Evolutionary conservation across 2,888 invertebrate genomes (phyloP), one percentile per base, ranked within the genome.

Genomic region (Drosophila macrothrix): DNA sequence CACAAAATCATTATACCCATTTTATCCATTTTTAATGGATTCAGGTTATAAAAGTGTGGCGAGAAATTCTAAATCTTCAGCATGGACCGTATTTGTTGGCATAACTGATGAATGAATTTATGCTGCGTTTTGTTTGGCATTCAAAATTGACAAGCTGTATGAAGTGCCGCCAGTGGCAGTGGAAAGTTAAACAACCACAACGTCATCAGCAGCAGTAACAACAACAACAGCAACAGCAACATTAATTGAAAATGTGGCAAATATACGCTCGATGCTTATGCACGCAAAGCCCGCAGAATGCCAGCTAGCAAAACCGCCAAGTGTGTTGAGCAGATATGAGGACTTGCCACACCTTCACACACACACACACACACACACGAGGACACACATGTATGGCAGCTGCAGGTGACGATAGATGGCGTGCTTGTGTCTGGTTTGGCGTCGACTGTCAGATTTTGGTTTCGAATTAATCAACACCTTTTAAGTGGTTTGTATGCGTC

Each of bases 381-480:
- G 35, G 35, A 2, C 58, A 58, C 37, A 67, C 64, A 35, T 58
- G 19, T 56, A 22, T 25, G 49, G 62, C 68, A 64, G 49, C 78
- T 79, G 78, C 73, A 67, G 76, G 80, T 80, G 78, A 80, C 73
- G 76, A 61, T 63, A 64, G 61, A 64, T 79, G 76, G 76, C 68
- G 76, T 76, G 78, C 62, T 66, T 73, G 61, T 76, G 68, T 73
- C 56, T 76, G 83, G 82, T 89, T 77, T 82, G 77, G 66, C 71
- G 81, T 75, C 83, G 79, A 83, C 82, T 83, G 85, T 78, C 87
- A 80, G 87, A 82, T 87, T 88, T 88, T 74, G 90, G 82, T 88
- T 90, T 90, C 84, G 81, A 88, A 88, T 90, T 83, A 88, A 88
- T 88, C 86, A 88, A 77, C 79, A 76, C 60, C 74, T 65, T 84